phyloP scores from a whole-genome alignment of 2,888 invertebrate genomes.

The Tribolium freemani region DNA sequence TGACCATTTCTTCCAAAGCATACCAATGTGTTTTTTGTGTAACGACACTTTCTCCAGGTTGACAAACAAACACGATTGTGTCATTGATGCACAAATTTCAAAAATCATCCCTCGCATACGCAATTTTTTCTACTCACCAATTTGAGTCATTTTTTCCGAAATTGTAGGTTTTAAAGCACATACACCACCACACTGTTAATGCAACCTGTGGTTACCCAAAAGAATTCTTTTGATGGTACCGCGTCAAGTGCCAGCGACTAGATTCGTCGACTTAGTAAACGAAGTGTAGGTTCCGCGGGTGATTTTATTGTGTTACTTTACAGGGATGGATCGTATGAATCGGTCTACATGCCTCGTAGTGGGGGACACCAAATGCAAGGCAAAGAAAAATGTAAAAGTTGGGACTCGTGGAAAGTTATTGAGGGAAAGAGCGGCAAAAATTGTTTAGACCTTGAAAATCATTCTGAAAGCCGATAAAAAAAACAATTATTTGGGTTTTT shows the following conservation, averaged over 20 bases:
- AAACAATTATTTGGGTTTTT: too few relatives aligned
- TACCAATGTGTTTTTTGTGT: constrained; percentile 38
- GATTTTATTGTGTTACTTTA: constrained; percentile 4
- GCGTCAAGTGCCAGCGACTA: background rate
- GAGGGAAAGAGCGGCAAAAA: too few relatives aligned
- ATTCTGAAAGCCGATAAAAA: too few relatives aligned
- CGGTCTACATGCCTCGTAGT: background rate
- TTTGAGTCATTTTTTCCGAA: background rate
- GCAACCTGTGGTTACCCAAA: background rate
- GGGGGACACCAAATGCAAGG: background rate
- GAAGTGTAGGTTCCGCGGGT: background rate
- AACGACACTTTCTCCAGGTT: constrained; percentile 24
- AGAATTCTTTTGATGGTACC: constrained; percentile 9
- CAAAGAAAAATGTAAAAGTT: background rate
- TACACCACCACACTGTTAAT: background rate
- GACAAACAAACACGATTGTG: background rate
- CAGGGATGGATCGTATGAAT: constrained; percentile 21
- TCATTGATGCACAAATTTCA: constrained; percentile 5
- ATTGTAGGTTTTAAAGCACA: background rate
- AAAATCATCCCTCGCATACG: background rate
- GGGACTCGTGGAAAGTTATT: too few relatives aligned
- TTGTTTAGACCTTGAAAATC: too few relatives aligned
- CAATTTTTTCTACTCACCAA: constrained; percentile 13
- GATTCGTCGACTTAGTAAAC: constrained; percentile 1
- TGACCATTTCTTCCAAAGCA: constrained; percentile 26